Evolutionary conservation across 1,140 invertebrate genomes (phyloP).

Genomic region (Heliothis virescens): DNA sequence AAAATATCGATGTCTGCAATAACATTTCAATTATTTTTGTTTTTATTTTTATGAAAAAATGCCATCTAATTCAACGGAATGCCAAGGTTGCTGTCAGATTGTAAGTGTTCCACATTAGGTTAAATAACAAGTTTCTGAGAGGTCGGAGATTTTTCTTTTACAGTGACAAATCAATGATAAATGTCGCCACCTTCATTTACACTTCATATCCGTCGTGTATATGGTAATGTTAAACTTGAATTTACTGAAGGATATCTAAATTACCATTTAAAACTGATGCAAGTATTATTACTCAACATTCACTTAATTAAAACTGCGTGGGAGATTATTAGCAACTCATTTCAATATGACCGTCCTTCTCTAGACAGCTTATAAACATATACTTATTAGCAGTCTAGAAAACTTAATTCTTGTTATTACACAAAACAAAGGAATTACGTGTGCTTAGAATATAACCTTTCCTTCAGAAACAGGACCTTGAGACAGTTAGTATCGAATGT

Average conservation of each 20-base stretch:
- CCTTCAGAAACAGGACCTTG: constrained; percentile 47
- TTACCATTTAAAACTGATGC: neutral
- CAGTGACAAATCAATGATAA: constrained; percentile 1
- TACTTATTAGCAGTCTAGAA: constrained; percentile 10
- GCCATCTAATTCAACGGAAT: constrained; percentile 21
- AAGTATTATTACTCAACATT: neutral
- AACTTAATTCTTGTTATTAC: neutral
- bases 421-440: constrained; percentile 38
- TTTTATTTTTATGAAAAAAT: constrained; percentile 10
- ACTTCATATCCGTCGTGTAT: neutral
- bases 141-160: neutral
- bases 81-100: constrained; percentile 22
- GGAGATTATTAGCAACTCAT: neutral
- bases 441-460: constrained; percentile 24
- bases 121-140: constrained; percentile 14
- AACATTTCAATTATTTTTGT: constrained; percentile 7
- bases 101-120: constrained; percentile 22
- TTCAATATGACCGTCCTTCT: constrained; percentile 29
- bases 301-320: neutral
- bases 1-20: neutral
- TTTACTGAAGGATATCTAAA: neutral
- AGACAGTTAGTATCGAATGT: constrained; percentile 52
- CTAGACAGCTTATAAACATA: constrained; percentile 3
- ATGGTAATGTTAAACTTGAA: neutral
- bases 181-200: neutral